Evolutionary conservation across 2,888 invertebrate genomes (phyloP).

Genomic region (Dryococelus australis): DNA sequence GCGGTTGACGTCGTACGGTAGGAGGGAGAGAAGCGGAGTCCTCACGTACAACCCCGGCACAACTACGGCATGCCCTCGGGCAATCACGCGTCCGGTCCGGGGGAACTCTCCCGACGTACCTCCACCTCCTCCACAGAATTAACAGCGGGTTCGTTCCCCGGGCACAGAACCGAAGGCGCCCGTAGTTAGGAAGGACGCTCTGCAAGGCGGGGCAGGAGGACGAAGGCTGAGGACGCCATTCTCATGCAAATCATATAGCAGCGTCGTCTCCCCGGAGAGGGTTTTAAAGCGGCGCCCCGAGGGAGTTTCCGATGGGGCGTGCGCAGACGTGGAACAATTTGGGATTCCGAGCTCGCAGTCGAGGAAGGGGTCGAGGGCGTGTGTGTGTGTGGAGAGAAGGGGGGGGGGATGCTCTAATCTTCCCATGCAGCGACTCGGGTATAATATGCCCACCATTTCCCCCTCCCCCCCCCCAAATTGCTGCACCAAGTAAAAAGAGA

Average conservation of each 20-base stretch:
- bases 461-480: too few species aligned
- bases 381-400: too few species aligned
- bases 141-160: background rate
- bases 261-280: background rate
- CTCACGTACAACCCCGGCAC: too few species aligned
- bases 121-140: background rate
- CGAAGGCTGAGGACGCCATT: background rate
- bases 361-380: background rate
- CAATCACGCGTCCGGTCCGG: background rate
- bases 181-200: background rate
- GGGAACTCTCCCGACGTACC: background rate
- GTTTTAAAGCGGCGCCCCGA: background rate
- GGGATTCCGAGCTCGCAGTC: background rate
- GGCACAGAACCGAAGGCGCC: background rate
- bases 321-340: background rate
- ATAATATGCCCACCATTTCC: slow-evolving; percentile 43
- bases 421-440: slow-evolving; percentile 47
- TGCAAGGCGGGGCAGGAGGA: background rate
- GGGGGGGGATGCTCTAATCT: slow-evolving; percentile 50
- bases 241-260: slow-evolving; percentile 26
- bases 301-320: background rate
- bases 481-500: slow-evolving; percentile 29
- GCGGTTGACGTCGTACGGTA: too few species aligned
- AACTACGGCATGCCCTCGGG: background rate
- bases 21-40: too few species aligned